Conservation (phyloP, 2,888 invertebrate species). For the Scrobipalpa atriplicella region DNA sequence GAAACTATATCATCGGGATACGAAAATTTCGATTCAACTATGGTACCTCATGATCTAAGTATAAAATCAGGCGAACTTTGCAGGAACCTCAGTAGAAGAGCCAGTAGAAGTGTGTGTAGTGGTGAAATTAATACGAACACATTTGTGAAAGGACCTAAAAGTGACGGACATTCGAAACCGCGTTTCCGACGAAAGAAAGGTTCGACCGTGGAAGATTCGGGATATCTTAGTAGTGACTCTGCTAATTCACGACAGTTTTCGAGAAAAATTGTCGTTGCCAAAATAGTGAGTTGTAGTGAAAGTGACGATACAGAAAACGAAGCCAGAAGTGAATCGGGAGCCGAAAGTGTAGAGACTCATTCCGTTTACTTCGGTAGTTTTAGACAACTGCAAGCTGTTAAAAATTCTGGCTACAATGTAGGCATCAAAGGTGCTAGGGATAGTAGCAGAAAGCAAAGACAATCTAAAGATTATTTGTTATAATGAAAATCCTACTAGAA, state of each 20-base stretch:
- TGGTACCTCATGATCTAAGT: conserved; percentile 33
- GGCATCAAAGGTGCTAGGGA: conserved; percentile 47
- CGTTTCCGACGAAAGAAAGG: conserved; percentile 67
- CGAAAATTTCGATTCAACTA: conserved; percentile 59
- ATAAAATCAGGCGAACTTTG: conserved; percentile 47
- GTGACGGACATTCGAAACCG: conserved; percentile 52
- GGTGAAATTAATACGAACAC: conserved; percentile 65
- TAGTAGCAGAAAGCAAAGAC: conserved; percentile 48
- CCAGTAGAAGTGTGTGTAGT: conserved; percentile 42
- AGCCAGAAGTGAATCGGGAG: conserved; percentile 93
- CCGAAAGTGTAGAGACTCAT: conserved; percentile 93
- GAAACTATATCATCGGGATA: conserved; percentile 78
- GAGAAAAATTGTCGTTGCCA: conserved; percentile 73
- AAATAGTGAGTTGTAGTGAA: conserved; percentile 85
- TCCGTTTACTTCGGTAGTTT: conserved; percentile 92
- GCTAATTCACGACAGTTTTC: conserved; percentile 78
- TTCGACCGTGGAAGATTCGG: conserved; percentile 87
- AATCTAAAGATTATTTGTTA: conserved; percentile 44
- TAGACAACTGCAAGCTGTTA: conserved; percentile 70
- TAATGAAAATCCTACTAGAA: conserved; percentile 36
- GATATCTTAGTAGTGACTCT: conserved; percentile 93
- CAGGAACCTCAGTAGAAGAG: conserved; percentile 54
- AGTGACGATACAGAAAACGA: conserved; percentile 92
- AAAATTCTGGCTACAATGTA: conserved; percentile 47
- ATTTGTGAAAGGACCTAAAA: conserved; percentile 62